These are phyloP conservation scores for Laupala kohalensis DNA, from an alignment of 1,140 invertebrate species.

Conservation along the genomic window DNA sequence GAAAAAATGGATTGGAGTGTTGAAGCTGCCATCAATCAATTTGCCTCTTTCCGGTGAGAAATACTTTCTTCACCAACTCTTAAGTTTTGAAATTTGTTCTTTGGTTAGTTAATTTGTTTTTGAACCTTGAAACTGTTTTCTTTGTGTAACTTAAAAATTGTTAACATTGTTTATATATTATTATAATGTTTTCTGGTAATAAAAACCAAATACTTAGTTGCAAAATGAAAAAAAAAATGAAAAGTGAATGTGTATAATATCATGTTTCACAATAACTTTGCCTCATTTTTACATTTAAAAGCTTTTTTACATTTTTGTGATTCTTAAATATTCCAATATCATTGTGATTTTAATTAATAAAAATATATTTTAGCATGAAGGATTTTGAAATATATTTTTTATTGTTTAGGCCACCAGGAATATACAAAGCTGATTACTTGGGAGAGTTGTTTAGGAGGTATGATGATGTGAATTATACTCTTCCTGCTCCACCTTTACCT, in stretches of 20 bases:
- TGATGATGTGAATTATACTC: slow-evolving; percentile 54
- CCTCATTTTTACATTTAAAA: slow-evolving; percentile 9
- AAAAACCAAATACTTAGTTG: no score
- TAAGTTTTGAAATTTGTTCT: no score
- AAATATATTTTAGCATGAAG: neutral
- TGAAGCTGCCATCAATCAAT: slow-evolving; percentile 64
- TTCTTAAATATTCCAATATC: neutral
- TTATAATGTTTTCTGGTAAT: no score
- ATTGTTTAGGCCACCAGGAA: slow-evolving; percentile 46
- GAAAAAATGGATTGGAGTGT: slow-evolving; percentile 62
- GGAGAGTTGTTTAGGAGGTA: slow-evolving; percentile 48
- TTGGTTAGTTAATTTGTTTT: no score
- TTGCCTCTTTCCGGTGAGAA: slow-evolving; percentile 48
- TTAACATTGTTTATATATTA: no score
- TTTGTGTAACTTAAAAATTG: no score
- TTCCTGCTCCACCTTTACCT: slow-evolving; percentile 57
- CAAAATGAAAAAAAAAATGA: no score
- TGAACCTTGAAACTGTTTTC: no score
- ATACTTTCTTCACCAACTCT: no score
- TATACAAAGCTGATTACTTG: slow-evolving; percentile 56
- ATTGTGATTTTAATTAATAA: neutral
- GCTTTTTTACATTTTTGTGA: neutral
- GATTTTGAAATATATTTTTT: slow-evolving; percentile 12
- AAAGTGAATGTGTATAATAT: no score
- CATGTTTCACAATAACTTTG: no score